A percentile compares a stretch with the other conserved stretches of the same genome.
phyloP scores from a whole-genome alignment of 2,888 invertebrate genomes.

The Eudemis profundana region DNA sequence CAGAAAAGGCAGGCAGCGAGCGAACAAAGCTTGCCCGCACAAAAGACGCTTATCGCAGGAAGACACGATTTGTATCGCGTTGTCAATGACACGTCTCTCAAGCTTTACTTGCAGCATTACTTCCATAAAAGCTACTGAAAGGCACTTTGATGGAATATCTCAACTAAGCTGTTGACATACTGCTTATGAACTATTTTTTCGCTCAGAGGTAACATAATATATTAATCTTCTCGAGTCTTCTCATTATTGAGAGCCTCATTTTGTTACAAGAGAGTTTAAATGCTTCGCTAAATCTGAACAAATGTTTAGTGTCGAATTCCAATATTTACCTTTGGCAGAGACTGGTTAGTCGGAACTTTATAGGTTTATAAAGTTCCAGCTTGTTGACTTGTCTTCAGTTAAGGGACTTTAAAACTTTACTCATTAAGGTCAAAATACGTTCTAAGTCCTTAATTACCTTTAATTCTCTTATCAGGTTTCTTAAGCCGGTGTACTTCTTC shows the following conservation, averaged over 20 bases:
- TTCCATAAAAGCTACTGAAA: slow-evolving; percentile 1
- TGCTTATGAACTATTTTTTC: background rate
- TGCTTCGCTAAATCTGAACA: slow-evolving; percentile 10
- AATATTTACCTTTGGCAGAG: slow-evolving; percentile 11
- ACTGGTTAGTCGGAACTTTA: slow-evolving; percentile 2
- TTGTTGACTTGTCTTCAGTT: slow-evolving; percentile 14
- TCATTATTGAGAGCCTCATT: background rate
- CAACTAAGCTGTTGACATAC: slow-evolving; percentile 8
- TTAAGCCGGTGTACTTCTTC: slow-evolving; percentile 95
- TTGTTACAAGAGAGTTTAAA: slow-evolving; percentile 1
- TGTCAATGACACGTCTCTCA: slow-evolving; percentile 31
- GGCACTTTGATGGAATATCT: slow-evolving; percentile 13
- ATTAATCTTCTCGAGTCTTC: too few species aligned
- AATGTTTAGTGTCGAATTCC: slow-evolving; percentile 18
- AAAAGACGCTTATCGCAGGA: slow-evolving; percentile 35
- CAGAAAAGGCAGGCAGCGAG: slow-evolving; percentile 21
- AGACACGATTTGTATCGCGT: slow-evolving; percentile 32
- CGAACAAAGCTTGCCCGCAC: slow-evolving; percentile 31
- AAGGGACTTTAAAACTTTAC: slow-evolving; percentile 17
- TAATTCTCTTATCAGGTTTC: slow-evolving; percentile 94
- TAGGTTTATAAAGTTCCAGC: slow-evolving; percentile 11
- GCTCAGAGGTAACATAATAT: too few species aligned
- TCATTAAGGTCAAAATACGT: slow-evolving; percentile 10
- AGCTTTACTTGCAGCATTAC: slow-evolving; percentile 29
- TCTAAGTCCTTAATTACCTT: slow-evolving; percentile 85